These are phyloP conservation scores for Thrips palmi DNA, from an alignment of 1,140 invertebrate genomes.

Conservation along the genomic window DNA sequence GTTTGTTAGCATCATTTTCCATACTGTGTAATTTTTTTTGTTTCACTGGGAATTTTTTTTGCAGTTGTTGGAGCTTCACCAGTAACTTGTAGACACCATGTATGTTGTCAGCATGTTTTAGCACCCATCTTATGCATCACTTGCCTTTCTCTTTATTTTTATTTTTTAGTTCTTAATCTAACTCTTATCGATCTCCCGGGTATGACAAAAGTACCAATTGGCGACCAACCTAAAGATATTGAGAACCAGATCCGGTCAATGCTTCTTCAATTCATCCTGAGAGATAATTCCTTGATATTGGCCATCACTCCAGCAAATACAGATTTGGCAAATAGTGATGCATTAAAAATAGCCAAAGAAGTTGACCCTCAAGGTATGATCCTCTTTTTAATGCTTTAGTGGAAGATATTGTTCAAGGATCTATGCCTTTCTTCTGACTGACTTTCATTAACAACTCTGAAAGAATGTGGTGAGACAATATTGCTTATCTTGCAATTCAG, in stretches of 20 bases:
- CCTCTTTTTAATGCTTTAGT: background rate
- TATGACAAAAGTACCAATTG: constrained; percentile 87
- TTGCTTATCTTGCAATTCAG: too few species aligned
- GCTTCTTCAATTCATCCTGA: constrained; percentile 85
- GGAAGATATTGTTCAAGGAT: background rate
- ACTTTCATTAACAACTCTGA: too few species aligned
- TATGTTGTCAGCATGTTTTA: too few species aligned
- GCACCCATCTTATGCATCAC: too few species aligned
- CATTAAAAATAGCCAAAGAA: constrained; percentile 86
- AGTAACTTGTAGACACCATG: too few species aligned
- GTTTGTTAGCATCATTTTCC: too few species aligned
- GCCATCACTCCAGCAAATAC: constrained; percentile 94
- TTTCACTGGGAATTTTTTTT: too few species aligned
- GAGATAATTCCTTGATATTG: constrained; percentile 84
- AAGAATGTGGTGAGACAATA: too few species aligned
- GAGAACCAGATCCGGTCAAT: constrained; percentile 83
- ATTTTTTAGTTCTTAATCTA: constrained; percentile 69
- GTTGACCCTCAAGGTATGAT: constrained; percentile 75
- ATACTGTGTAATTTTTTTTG: too few species aligned
- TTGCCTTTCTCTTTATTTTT: too few species aligned
- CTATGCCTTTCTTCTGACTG: too few species aligned
- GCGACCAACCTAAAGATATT: constrained; percentile 87
- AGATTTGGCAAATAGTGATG: constrained; percentile 92
- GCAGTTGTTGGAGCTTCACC: too few species aligned
- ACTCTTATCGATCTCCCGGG: constrained; percentile 92